Evolutionary conservation across 2,888 invertebrate genomes (phyloP).

Genomic region (Aleiodes testaceus): DNA sequence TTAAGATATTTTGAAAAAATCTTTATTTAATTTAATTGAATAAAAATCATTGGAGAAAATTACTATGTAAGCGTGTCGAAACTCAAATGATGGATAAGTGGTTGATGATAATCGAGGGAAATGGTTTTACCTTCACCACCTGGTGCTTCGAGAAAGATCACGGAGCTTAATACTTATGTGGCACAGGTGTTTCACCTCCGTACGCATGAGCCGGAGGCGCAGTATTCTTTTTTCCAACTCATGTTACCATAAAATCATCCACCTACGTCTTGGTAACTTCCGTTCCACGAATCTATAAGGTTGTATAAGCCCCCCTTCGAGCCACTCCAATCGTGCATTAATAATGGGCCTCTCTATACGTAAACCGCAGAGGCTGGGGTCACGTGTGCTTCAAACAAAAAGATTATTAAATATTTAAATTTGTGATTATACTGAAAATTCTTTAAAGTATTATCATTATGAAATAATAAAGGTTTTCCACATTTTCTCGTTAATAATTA

Average conservation of each 20-base stretch:
- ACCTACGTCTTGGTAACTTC: constrained; percentile 49
- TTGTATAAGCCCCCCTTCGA: constrained; percentile 15
- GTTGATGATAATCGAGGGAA: constrained; percentile 32
- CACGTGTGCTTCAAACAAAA: constrained; percentile 14
- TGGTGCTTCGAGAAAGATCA: constrained; percentile 15
- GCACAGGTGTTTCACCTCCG: constrained; percentile 42
- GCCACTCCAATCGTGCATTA: constrained; percentile 20
- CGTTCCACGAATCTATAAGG: constrained; percentile 33
- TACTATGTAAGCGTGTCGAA: constrained; percentile 33
- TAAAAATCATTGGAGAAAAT: constrained; percentile 20
- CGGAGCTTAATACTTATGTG: constrained; percentile 10
- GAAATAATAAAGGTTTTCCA: too few relatives aligned
- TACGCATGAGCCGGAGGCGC: constrained; percentile 24
- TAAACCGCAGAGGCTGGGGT: not conserved
- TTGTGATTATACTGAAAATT: too few relatives aligned
- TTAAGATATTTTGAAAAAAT: too few relatives aligned
- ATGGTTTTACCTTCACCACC: constrained; percentile 35
- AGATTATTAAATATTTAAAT: constrained; percentile 9
- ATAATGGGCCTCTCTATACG: constrained; percentile 15
- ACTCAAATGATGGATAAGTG: constrained; percentile 39
- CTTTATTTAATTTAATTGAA: constrained; percentile 3
- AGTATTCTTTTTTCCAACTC: constrained; percentile 31
- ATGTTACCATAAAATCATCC: constrained; percentile 40
- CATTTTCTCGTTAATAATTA: too few relatives aligned
- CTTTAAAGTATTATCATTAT: too few relatives aligned